phyloP scores from a whole-genome alignment of 1,140 invertebrate species.

The Acromyrmex heyeri region DNA sequence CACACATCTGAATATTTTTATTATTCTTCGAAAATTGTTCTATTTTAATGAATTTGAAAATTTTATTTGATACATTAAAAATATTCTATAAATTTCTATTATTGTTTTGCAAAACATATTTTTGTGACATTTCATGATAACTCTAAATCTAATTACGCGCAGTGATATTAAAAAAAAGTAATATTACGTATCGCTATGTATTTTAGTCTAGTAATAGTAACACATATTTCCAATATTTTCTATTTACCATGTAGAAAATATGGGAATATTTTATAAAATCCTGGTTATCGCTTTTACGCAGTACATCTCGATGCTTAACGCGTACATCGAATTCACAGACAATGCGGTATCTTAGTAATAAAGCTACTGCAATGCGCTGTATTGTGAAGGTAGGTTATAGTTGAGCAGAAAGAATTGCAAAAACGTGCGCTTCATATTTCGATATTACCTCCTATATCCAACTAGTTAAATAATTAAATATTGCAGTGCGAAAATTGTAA shows the following conservation, averaged over 20 bases:
- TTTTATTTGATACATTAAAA: background rate
- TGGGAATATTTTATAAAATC: conserved; percentile 4
- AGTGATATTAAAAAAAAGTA: background rate
- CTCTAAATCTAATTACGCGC: too few relatives aligned
- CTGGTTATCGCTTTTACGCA: background rate
- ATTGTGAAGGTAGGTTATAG: background rate
- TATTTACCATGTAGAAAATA: background rate
- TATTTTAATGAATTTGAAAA: background rate
- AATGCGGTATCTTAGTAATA: conserved; percentile 9
- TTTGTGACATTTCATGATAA: background rate
- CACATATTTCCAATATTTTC: background rate
- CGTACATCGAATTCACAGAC: conserved; percentile 21
- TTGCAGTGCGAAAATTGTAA: background rate
- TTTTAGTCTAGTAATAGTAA: background rate
- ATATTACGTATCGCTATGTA: background rate
- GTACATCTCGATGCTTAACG: background rate
- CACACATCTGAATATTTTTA: background rate
- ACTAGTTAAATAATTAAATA: conserved; percentile 6
- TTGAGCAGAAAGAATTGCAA: conserved; percentile 13
- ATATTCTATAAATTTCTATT: background rate
- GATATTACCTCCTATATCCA: background rate
- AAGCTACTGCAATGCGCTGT: background rate
- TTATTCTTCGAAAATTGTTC: background rate
- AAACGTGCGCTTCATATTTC: conserved; percentile 13
- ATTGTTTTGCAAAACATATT: background rate